phyloP scores from a whole-genome alignment of 2,113 vertebrate species.

The Chionomys nivalis region DNA sequence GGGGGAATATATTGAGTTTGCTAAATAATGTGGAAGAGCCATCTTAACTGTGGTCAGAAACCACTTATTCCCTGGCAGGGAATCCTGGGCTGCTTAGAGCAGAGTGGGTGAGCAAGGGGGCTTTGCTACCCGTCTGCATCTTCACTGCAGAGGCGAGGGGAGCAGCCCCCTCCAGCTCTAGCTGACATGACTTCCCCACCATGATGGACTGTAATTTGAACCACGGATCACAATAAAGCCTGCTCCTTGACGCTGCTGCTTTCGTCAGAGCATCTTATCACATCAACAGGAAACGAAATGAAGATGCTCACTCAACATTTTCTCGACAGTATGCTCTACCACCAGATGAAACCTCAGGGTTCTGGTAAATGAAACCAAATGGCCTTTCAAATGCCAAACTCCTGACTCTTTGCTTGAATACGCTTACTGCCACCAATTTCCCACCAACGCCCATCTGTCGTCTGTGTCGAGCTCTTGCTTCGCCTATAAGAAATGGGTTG shows the following conservation, averaged over 20 bases:
- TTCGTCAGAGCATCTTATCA: background rate
- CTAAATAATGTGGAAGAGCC: background rate
- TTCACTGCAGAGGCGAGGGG: background rate
- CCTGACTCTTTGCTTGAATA: conserved; percentile 64
- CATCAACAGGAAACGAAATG: background rate
- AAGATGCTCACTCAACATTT: conserved; percentile 47
- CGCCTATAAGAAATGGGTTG: conserved; percentile 61
- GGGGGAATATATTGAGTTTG: background rate
- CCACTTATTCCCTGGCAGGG: background rate
- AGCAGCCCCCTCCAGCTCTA: no score
- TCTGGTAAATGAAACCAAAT: conserved; percentile 69
- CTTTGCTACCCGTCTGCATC: background rate
- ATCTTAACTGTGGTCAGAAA: background rate
- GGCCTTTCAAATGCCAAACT: conserved; percentile 50
- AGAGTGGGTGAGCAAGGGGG: no score
- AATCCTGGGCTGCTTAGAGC: background rate
- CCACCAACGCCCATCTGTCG: conserved; percentile 70
- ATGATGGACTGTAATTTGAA: background rate
- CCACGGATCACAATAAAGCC: background rate
- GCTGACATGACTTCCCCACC: no score
- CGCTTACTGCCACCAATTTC: conserved; percentile 58
- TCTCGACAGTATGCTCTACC: conserved; percentile 5
- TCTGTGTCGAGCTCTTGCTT: conserved; percentile 58
- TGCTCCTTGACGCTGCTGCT: background rate
- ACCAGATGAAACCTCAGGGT: conserved; percentile 59